These are phyloP conservation scores for Drosophila rhopaloa DNA, from an alignment of 1,140 invertebrate genomes.

Conservation along the genomic window DNA sequence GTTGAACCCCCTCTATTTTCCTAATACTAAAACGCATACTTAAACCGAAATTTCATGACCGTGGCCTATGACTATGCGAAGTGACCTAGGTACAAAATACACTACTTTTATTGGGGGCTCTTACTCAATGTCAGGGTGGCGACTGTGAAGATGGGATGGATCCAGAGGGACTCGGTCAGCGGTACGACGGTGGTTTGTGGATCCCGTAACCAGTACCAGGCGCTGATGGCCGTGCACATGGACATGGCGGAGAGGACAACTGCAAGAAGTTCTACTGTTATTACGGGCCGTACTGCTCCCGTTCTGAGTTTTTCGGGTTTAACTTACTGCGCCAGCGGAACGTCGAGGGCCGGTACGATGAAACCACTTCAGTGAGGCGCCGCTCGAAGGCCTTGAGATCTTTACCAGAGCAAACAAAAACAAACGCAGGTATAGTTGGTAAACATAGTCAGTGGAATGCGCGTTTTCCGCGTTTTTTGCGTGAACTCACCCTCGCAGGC, in stretches of 20 bases:
- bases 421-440: constrained; percentile 28
- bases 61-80: neutral
- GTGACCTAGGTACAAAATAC: neutral
- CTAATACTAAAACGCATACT: neutral
- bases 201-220: constrained; percentile 97
- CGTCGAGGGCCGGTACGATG: constrained; percentile 95
- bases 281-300: neutral
- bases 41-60: neutral
- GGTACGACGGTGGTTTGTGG: constrained; percentile 94
- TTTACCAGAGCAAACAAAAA: constrained; percentile 83
- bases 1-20: neutral
- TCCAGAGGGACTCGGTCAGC: constrained; percentile 95
- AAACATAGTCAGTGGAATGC: constrained; percentile 42
- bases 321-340: constrained; percentile 95
- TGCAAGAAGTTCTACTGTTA: constrained; percentile 79
- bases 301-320: neutral
- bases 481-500: constrained; percentile 74
- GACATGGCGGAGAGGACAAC: constrained; percentile 94
- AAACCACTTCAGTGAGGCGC: constrained; percentile 97
- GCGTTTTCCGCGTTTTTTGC: neutral
- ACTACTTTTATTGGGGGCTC: constrained; percentile 1
- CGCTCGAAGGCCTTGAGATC: constrained; percentile 99
- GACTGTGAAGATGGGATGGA: constrained; percentile 98
- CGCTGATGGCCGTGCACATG: constrained; percentile 94
- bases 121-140: constrained; percentile 93